phyloP scores from a whole-genome alignment of 2,113 vertebrate genomes.

The Talpa occidentalis region DNA sequence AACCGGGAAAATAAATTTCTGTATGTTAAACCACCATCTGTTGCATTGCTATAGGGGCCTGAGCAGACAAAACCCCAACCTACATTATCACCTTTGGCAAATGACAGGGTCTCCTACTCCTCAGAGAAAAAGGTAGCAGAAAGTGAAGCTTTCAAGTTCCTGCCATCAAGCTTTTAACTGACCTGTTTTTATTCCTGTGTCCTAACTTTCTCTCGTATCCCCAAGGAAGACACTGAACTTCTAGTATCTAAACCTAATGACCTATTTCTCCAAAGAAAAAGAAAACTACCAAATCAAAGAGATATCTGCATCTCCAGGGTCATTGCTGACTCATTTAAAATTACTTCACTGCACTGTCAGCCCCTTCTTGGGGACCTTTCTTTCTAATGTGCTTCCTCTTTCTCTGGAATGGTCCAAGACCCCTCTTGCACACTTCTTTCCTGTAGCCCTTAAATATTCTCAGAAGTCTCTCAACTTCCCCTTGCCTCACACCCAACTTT shows the following conservation, averaged over 20 bases:
- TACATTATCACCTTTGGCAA: not conserved
- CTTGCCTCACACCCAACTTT: no score
- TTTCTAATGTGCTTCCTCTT: not conserved
- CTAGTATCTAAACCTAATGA: no score
- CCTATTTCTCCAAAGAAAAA: no score
- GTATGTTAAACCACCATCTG: not conserved
- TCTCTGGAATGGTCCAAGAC: not conserved
- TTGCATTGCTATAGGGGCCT: not conserved
- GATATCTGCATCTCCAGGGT: no score
- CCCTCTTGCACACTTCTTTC: not conserved
- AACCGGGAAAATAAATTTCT: no score
- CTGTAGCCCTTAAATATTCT: not conserved
- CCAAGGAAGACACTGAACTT: not conserved
- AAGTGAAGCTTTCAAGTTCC: not conserved
- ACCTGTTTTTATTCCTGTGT: not conserved
- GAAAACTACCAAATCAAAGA: no score
- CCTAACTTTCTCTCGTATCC: not conserved
- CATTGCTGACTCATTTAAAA: no score
- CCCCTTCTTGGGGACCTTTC: not conserved
- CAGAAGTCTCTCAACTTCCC: not conserved
- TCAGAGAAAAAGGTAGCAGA: not conserved
- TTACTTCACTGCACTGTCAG: no score
- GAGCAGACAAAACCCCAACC: not conserved
- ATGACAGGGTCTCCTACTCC: not conserved
- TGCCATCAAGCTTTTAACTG: not conserved